Conservation (phyloP, 2,888 invertebrate genomes). For the Odontomyia ornata region DNA sequence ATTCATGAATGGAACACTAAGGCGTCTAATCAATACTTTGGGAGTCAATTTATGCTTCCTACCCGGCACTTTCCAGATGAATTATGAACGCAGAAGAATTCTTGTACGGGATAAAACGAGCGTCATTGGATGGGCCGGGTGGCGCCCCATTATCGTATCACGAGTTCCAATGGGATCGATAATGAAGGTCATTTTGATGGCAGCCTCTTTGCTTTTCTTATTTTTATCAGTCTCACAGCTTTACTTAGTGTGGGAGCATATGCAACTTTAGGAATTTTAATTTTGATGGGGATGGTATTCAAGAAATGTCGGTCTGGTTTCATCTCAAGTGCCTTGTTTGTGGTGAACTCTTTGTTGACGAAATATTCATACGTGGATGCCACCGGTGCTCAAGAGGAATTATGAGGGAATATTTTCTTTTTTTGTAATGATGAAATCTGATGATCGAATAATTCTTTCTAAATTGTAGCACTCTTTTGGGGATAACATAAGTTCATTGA, state of each 20-base stretch:
- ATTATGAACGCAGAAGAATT: not conserved
- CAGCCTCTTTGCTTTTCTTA: not conserved
- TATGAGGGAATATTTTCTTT: too few relatives aligned
- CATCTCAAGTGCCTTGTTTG: conserved; percentile 42
- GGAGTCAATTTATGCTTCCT: conserved; percentile 17
- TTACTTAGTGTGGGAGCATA: not conserved
- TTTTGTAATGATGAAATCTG: too few relatives aligned
- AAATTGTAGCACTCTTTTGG: too few relatives aligned
- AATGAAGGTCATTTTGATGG: conserved; percentile 34
- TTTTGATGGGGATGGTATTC: not conserved
- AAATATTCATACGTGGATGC: conserved; percentile 3
- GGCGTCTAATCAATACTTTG: not conserved
- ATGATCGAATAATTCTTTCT: too few relatives aligned
- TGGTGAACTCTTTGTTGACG: not conserved
- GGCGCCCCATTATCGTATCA: conserved; percentile 25
- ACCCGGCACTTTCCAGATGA: not conserved
- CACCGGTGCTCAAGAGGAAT: not conserved
- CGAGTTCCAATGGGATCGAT: conserved; percentile 33
- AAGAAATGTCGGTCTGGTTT: conserved; percentile 23
- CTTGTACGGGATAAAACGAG: conserved; percentile 5
- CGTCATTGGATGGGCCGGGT: conserved; percentile 30
- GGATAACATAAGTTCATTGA: too few relatives aligned
- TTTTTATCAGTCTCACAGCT: conserved; percentile 15
- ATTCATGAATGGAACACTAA: conserved; percentile 16
- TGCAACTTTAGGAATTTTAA: conserved; percentile 36